phyloP scores from a whole-genome alignment of 2,113 vertebrate genomes.

The Machaerirhynchus nigripectus region DNA sequence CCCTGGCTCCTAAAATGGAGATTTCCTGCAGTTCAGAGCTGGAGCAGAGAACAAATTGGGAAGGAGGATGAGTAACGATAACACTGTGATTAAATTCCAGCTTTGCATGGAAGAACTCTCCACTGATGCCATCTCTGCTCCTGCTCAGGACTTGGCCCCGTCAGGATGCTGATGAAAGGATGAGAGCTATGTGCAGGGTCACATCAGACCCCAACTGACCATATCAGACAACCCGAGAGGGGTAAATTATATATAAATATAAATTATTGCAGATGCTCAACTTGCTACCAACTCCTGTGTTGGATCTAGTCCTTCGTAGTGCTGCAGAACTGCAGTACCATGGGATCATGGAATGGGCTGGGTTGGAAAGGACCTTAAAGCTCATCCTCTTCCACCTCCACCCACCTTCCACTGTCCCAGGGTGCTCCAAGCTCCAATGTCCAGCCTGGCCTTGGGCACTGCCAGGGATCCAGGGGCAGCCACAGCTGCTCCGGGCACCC shows the following conservation, averaged over 20 bases:
- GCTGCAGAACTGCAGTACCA: neutral
- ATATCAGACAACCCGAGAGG: neutral
- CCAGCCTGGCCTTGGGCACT: neutral
- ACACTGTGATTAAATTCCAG: accelerated
- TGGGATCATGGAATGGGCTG: neutral
- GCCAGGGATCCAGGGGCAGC: neutral
- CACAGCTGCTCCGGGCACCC: neutral
- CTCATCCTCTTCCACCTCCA: neutral
- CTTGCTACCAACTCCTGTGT: neutral
- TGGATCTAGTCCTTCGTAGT: neutral
- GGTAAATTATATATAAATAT: neutral
- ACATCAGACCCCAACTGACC: neutral
- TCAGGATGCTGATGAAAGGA: neutral
- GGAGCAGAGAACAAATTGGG: neutral
- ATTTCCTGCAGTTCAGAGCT: neutral
- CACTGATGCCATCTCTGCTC: neutral
- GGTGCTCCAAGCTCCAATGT: neutral
- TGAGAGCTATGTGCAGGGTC: neutral
- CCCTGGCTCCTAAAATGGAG: neutral
- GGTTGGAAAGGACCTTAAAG: neutral
- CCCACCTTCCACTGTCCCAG: neutral
- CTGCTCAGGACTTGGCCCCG: neutral
- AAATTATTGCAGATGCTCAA: neutral
- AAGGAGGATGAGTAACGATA: neutral
- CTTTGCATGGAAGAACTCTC: neutral